These are phyloP conservation scores for Ceyx cyanopectus DNA, from an alignment of 2,113 vertebrate genomes.

Conservation along the genomic window DNA sequence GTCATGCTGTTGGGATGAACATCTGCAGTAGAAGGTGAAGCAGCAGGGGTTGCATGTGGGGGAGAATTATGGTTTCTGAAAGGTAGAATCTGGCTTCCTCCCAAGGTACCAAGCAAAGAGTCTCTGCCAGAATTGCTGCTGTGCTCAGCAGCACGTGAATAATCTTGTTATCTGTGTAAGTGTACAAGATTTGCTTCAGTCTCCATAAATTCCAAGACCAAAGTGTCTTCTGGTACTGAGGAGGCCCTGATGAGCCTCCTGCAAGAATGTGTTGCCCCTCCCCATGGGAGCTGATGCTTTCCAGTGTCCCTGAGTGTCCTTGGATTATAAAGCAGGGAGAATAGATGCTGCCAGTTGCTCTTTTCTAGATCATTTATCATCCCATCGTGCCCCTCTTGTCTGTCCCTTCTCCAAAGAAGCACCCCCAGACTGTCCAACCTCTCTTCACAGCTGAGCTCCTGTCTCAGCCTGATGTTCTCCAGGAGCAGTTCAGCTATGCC, in stretches of 20 bases:
- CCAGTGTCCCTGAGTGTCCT: neutral
- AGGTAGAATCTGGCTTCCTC: neutral
- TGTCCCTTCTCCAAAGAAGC: neutral
- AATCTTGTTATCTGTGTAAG: neutral
- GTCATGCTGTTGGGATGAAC: neutral
- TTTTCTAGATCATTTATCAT: neutral
- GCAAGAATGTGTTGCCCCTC: neutral
- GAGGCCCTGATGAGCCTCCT: neutral
- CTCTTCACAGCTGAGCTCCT: neutral
- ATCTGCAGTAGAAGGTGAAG: neutral
- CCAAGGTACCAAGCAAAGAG: neutral
- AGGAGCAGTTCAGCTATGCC: neutral
- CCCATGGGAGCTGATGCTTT: neutral
- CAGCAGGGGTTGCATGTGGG: neutral
- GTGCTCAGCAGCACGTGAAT: neutral
- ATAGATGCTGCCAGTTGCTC: neutral
- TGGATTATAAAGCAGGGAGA: neutral
- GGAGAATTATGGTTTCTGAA: neutral
- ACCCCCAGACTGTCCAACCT: neutral
- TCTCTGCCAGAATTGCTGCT: neutral
- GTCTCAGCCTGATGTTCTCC: neutral
- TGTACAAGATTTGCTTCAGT: neutral
- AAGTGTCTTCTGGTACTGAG: neutral
- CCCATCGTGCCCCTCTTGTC: neutral
- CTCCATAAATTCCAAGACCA: fast-evolving